These are phyloP conservation scores for Lagenorhynchus albirostris DNA, from an alignment of 2,113 vertebrate genomes.

Conservation along the genomic window DNA sequence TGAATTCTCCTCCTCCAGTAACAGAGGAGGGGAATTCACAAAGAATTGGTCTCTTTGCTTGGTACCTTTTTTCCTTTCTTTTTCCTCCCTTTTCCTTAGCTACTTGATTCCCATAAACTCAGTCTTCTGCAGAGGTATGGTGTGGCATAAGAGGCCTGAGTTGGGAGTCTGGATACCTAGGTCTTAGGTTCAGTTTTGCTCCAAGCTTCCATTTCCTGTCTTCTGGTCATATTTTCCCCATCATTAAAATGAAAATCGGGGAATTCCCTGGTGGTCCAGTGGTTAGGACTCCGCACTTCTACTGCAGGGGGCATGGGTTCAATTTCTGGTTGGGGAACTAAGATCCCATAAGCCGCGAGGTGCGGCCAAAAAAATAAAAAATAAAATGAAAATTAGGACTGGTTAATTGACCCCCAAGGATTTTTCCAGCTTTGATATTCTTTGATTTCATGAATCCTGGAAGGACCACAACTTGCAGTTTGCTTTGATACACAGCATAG, in stretches of 20 bases:
- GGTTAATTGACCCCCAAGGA: not conserved
- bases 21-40: not conserved
- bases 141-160: not conserved
- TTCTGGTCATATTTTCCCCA: not conserved
- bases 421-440: not conserved
- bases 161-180: not conserved
- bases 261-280: not conserved
- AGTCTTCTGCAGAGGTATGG: not conserved
- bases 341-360: not conserved
- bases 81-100: not conserved
- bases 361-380: not conserved
- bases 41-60: not conserved
- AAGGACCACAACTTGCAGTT: not conserved
- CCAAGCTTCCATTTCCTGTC: not conserved
- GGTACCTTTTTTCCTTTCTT: not conserved
- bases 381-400: not conserved
- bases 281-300: not conserved
- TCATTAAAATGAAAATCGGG: not conserved
- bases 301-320: not conserved
- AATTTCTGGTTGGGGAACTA: not conserved
- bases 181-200: not conserved
- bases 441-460: not conserved
- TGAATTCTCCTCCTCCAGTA: not conserved
- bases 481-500: not conserved
- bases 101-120: not conserved